Percentiles rank a stretch among this genome's conserved stretches.
Evolutionary conservation across 2,113 vertebrate genomes (phyloP).

Genomic region (Gymnocephalus cernua): DNA sequence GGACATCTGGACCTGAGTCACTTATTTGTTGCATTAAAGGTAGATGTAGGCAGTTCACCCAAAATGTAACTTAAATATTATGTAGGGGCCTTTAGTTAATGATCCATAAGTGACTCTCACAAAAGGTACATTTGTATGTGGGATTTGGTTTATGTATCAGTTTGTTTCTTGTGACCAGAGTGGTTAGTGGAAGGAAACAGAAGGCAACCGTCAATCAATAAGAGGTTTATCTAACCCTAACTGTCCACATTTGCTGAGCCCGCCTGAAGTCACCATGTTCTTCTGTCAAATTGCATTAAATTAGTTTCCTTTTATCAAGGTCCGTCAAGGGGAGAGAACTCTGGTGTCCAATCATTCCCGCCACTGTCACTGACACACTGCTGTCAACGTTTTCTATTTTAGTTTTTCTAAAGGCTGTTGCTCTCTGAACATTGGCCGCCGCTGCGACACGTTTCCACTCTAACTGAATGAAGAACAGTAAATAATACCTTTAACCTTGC

Average conservation of each 20-base stretch:
- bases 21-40: neutral
- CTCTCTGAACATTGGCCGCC: conserved; percentile 31
- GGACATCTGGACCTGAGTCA: neutral
- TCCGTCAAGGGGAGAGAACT: conserved; percentile 50
- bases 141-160: neutral
- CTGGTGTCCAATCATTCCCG: conserved; percentile 50
- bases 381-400: conserved; percentile 34
- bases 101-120: neutral
- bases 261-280: conserved; percentile 36
- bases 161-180: neutral
- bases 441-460: conserved; percentile 13
- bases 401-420: conserved; percentile 28
- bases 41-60: too few species aligned
- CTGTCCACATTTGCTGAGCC: conserved; percentile 47
- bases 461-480: conserved; percentile 14
- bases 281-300: conserved; percentile 60
- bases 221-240: conserved; percentile 30
- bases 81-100: neutral
- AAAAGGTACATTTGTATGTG: neutral
- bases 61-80: neutral
- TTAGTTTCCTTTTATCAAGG: conserved; percentile 58
- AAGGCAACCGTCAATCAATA: conserved; percentile 45
- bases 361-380: conserved; percentile 42
- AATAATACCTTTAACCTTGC: conserved; percentile 36
- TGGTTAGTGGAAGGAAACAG: conserved; percentile 33